Percentiles rank a stretch among this genome's conserved stretches.
Conservation (phyloP, 2,113 vertebrate species). For the Ahaetulla prasina region DNA sequence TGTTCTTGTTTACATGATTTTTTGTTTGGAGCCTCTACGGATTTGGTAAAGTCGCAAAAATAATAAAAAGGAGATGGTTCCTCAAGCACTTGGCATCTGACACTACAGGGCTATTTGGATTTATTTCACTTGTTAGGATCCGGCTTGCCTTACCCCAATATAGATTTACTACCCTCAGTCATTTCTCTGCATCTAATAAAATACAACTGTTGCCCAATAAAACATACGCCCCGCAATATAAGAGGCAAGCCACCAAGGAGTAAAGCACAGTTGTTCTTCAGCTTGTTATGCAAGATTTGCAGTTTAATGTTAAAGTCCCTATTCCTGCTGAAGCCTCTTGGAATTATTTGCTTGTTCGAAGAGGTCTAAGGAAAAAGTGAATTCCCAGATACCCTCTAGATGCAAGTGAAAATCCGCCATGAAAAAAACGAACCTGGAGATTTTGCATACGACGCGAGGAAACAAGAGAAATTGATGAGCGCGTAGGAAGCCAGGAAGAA, state of each 20-base stretch:
- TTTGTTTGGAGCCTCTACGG: background rate
- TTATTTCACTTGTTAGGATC: background rate
- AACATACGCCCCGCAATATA: background rate
- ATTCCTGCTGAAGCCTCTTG: background rate
- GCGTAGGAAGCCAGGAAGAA: conserved; percentile 98
- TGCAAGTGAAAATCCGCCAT: background rate
- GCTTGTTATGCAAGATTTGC: background rate
- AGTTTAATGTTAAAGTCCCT: background rate
- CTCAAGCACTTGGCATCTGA: too few species aligned
- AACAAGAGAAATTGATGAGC: conserved; percentile 98
- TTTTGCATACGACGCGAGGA: conserved; percentile 96
- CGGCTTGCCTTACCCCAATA: background rate
- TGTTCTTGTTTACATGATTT: background rate
- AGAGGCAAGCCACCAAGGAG: background rate
- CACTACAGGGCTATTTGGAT: background rate
- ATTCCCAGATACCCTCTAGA: background rate
- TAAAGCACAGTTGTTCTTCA: background rate
- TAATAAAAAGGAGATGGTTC: background rate
- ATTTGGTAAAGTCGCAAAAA: background rate
- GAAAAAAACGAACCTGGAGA: conserved; percentile 84
- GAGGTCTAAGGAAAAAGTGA: background rate
- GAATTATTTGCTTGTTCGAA: background rate
- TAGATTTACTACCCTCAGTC: background rate
- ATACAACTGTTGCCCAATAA: background rate
- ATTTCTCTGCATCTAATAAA: background rate